phyloP scores from a whole-genome alignment of 2,113 vertebrate species.

The Megaceryle torquata region DNA sequence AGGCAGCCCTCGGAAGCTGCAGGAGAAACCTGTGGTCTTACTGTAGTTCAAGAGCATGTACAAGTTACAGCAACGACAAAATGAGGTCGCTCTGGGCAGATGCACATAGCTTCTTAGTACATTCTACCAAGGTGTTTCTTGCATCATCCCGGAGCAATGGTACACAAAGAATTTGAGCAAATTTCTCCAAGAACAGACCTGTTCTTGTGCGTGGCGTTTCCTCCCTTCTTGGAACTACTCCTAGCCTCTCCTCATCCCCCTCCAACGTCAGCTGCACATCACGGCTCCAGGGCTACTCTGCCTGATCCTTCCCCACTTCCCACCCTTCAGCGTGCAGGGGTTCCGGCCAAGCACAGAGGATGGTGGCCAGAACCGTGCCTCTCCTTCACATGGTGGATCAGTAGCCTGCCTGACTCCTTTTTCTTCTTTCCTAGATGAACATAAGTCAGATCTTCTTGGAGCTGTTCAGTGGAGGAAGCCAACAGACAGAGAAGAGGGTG shows the following conservation, averaged over 20 bases:
- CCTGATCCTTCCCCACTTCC: neutral
- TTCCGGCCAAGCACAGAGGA: neutral
- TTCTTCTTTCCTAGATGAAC: neutral
- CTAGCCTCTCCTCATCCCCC: neutral
- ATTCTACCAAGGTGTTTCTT: neutral
- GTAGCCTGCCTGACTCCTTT: neutral
- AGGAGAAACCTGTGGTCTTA: neutral
- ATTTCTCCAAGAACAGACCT: neutral
- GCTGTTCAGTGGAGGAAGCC: neutral
- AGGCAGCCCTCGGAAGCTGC: fast-evolving
- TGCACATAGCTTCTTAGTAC: neutral
- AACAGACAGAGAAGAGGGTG: neutral
- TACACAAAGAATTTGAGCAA: neutral
- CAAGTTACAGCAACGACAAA: neutral
- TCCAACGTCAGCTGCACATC: neutral
- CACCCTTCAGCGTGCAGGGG: neutral
- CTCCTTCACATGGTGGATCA: neutral
- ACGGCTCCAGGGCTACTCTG: neutral
- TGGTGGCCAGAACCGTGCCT: fast-evolving
- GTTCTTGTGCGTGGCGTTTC: fast-evolving
- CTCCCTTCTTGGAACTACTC: neutral
- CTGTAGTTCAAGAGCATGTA: fast-evolving
- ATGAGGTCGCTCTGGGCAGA: neutral
- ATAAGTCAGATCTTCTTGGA: neutral
- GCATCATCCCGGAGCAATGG: neutral